Evolutionary conservation across 2,797 vertebrate species (phyloP), one percentile per base, ranked within the genome.

Genomic region (Eutrigla gurnardus): DNA sequence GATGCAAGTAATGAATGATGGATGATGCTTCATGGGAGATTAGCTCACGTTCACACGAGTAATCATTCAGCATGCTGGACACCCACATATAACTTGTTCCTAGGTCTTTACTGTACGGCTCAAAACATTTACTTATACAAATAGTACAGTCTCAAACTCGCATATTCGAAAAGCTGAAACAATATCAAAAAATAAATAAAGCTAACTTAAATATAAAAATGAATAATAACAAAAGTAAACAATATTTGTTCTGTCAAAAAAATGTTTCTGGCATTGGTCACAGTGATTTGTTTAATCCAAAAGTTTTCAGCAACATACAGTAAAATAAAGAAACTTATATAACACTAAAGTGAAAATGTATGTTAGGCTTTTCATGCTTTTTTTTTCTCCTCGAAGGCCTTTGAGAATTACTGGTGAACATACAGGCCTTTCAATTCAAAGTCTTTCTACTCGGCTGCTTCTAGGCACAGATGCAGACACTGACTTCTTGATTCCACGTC

Each of bases 221-320:
- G 57, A 84, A 87, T 75, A 87, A 84, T 82, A 90, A 83, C 25
- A 90, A 92, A 92, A 89, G 81, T 91, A 89, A 93, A 92, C 69
- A 78, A 85, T 80, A 86, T 86, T 88, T 90, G 78, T 82, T 90
- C 69, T 75, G 58, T 88, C 59, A 89, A 92, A 89, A 82, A 88
- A 89, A 86, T 75, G 78, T 89, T 88, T 95, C 94, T 95, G 91
- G 93, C 93, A 90, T 95, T 93, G 93, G 93, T 98, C 98, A 99
- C 98, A 99, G 98, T 98, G 97, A 96, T 98, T 96, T 94, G 84
- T 95, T 96, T 96, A 95, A 97, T 95, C 93, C 93, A 95, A 95
- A 95, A 32, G 92, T 94, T 95, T 94, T 91, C 92, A 91, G 92
- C 87, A 86, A 92, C 83, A 73, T 90, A 92, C 90, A 92, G 93